These are phyloP conservation scores for Acanthosepion esculentum DNA, from an alignment of 2,888 invertebrate genomes.

Conservation along the genomic window DNA sequence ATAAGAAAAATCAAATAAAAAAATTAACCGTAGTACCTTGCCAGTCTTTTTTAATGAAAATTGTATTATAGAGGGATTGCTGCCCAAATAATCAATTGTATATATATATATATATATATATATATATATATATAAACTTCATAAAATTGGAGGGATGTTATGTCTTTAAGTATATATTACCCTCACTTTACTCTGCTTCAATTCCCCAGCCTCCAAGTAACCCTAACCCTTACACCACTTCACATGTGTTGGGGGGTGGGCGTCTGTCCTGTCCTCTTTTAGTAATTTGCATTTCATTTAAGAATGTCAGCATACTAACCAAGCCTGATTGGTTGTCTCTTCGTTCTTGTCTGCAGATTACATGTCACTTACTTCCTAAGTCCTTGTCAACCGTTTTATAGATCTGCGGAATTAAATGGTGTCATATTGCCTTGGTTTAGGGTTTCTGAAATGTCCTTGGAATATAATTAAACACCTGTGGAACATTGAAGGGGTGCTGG, in stretches of 20 bases:
- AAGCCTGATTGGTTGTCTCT: not conserved
- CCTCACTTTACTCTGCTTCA: not conserved
- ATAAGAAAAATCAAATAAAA: too few species aligned
- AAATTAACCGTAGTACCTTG: too few species aligned
- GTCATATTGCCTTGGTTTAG: not conserved
- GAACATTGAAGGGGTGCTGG: not conserved
- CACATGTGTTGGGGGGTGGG: not conserved
- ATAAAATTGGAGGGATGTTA: not conserved
- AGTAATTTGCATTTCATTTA: slow-evolving; percentile 8
- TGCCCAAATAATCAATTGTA: too few species aligned
- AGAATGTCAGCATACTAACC: not conserved
- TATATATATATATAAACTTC: not conserved
- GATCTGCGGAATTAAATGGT: not conserved
- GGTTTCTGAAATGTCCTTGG: not conserved
- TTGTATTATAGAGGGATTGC: too few species aligned
- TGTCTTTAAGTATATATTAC: not conserved
- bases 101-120: not conserved
- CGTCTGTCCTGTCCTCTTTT: not conserved
- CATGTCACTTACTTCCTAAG: slow-evolving; percentile 33
- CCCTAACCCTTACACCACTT: not conserved
- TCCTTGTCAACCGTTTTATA: not conserved
- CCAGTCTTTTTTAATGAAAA: too few species aligned
- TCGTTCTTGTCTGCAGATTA: not conserved
- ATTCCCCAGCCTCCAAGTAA: not conserved
- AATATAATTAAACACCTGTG: slow-evolving; percentile 33